phyloP scores from a whole-genome alignment of 2,888 invertebrate genomes.

The Phaedon cochleariae region DNA sequence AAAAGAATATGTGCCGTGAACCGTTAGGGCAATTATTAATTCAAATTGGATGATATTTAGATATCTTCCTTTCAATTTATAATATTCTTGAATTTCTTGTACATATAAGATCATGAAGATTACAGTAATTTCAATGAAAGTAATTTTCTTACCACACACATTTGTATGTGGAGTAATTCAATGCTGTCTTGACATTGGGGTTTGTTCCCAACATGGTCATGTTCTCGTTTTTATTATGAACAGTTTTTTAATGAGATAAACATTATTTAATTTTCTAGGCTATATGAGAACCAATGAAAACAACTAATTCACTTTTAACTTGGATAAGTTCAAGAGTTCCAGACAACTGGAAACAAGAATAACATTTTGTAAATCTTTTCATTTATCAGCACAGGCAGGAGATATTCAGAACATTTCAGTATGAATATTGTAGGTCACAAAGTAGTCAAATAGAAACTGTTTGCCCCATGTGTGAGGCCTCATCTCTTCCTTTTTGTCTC shows the following conservation, averaged over 20 bases:
- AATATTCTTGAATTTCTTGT: not conserved
- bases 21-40: not conserved
- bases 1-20: not conserved
- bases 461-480: no score
- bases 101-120: not conserved
- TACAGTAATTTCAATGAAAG: no score
- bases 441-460: no score
- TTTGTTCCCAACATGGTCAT: slow-evolving; percentile 32
- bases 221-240: slow-evolving; percentile 27
- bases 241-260: slow-evolving; percentile 4
- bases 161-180: not conserved
- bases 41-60: not conserved
- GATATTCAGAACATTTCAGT: no score
- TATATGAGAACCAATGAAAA: not conserved
- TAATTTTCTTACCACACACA: no score
- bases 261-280: not conserved
- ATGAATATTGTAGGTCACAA: no score
- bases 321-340: not conserved
- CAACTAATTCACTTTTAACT: not conserved
- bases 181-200: slow-evolving; percentile 18
- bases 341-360: not conserved
- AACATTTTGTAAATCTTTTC: not conserved
- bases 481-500: no score
- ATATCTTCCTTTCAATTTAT: no score
- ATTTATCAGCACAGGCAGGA: no score